phyloP scores from a whole-genome alignment of 2,797 vertebrate species.

The Sylvilagus floridanus region DNA sequence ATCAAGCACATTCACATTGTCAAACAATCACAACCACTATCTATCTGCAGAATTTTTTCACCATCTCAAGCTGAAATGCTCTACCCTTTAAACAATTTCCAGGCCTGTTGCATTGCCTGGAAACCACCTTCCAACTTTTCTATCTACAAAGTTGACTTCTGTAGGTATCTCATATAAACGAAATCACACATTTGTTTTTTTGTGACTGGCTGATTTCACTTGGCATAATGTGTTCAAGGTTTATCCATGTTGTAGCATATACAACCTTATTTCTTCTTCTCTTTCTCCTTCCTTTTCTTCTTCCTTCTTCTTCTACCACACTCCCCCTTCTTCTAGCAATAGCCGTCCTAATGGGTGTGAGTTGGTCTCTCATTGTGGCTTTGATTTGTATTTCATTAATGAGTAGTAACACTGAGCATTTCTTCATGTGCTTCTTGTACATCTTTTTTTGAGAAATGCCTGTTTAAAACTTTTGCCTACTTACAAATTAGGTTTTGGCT shows the following conservation, averaged over 20 bases:
- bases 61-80: not conserved
- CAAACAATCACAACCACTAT: not conserved
- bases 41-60: not conserved
- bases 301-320: too few species aligned
- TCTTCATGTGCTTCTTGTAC: not conserved
- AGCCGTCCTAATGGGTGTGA: too few species aligned
- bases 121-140: not conserved
- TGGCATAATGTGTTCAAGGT: not conserved
- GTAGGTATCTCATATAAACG: not conserved
- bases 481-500: not conserved
- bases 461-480: not conserved
- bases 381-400: not conserved
- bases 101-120: not conserved
- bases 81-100: not conserved
- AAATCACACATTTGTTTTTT: not conserved
- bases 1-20: not conserved
- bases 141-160: not conserved
- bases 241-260: too few species aligned
- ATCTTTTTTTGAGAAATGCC: not conserved
- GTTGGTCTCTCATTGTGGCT: too few species aligned
- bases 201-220: not conserved
- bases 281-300: too few species aligned
- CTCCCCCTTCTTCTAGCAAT: too few species aligned
- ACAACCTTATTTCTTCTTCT: too few species aligned
- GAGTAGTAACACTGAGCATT: not conserved